Conservation (phyloP, 2,888 invertebrate genomes). For the Caenorhabditis sp. region DNA sequence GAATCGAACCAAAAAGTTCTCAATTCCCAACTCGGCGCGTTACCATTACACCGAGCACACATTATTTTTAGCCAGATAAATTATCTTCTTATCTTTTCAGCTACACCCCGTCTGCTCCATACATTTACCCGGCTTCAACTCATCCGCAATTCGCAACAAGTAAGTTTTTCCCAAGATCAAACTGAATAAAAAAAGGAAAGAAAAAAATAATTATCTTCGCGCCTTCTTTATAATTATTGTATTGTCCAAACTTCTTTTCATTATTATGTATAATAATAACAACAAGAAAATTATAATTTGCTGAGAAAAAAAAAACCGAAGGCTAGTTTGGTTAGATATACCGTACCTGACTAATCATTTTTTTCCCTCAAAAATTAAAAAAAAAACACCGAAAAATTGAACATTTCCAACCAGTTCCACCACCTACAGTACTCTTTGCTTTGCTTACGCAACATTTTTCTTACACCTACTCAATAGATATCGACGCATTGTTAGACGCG, state of each 20-base stretch:
- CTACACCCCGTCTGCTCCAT: constrained; percentile 6
- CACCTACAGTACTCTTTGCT: not conserved
- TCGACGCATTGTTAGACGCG: not conserved
- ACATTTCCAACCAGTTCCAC: no score
- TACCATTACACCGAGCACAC: no score
- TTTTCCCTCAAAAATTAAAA: no score
- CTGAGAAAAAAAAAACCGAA: not conserved
- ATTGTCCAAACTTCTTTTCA: no score
- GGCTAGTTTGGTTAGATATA: not conserved
- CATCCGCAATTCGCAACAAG: constrained; percentile 16
- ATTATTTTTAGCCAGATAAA: no score
- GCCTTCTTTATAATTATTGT: no score
- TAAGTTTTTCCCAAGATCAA: constrained; percentile 2
- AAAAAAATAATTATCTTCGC: not conserved
- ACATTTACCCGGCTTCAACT: constrained; percentile 7
- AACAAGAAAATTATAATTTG: not conserved
- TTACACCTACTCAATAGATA: constrained; percentile 1
- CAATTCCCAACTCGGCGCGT: no score
- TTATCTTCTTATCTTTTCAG: not conserved
- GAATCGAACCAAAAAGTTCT: no score
- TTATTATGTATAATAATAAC: constrained; percentile 4
- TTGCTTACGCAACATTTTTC: not conserved
- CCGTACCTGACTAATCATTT: no score
- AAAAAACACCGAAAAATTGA: no score
- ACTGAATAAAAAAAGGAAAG: not conserved